Base-by-base conservation (phyloP, 2,888 invertebrate species). In the Hyles lineata region DNA sequence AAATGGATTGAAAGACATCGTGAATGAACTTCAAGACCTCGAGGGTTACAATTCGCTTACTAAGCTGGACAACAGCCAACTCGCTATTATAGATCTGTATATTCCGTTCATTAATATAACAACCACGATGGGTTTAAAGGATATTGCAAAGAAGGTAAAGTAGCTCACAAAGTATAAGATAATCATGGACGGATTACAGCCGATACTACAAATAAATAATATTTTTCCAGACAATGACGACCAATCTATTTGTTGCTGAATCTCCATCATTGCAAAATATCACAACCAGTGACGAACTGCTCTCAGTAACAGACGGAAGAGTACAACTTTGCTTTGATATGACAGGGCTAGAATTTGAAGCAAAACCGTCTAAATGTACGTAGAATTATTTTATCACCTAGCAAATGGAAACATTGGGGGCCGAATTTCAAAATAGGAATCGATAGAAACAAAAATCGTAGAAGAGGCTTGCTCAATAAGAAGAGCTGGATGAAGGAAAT, bases 61-160 rank as follows among this genome's bases (percentile, higher is more conserved):
- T 19, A 70, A 70, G 4, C 2, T 76, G 19, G 7, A 76, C 7
- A 67, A 62, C 23, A 2, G 72, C 2, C 60, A 63, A 29, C 0
- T 50, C 21, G 15, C 8, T 17, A 1, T 70, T 55, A 32, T 78
- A 0, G 52, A 74, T 23, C 0, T 78, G 0, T 59, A 8, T n/a
- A 7, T 81, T 0, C 81, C 81, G 0, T 73, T 70, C 60, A 59
- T 80, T 19, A 63, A 73, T 0, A 9, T 76, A 17, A 52, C 73
- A 4, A 63, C 71, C 6, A 73, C 76, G 9, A 76, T 75, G 43
- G 70, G 21, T 32, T 61, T 79, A 9, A 79, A 75, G 50, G 21
- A 21, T 0, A 21, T 73, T 8, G 9, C 73, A 1, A 19, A 60
- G 55, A 52, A 52, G 72, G 80, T 80, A 74, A 79, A 77, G 72